Evolutionary conservation across 1,140 invertebrate genomes (phyloP).

Genomic region (Vollenhovia emeryi): DNA sequence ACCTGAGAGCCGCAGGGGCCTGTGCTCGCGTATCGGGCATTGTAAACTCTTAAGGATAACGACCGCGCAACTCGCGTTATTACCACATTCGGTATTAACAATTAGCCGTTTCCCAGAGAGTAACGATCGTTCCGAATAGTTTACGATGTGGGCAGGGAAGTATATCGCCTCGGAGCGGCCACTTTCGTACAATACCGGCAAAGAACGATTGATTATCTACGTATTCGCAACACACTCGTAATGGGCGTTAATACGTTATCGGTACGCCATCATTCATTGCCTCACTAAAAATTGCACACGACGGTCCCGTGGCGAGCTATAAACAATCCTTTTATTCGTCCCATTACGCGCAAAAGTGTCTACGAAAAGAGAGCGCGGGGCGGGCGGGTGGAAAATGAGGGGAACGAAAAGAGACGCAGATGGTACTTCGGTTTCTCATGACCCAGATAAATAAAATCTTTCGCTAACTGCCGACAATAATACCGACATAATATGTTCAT

Average conservation of each 20-base stretch:
- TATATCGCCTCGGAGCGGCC: slow-evolving; percentile 34
- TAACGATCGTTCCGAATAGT: slow-evolving; percentile 56
- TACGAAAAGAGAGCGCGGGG: background rate
- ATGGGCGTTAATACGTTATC: slow-evolving; percentile 51
- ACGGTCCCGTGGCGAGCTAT: background rate
- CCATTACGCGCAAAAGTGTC: background rate
- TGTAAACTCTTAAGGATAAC: slow-evolving; percentile 54
- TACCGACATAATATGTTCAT: slow-evolving; percentile 11
- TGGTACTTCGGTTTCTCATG: background rate
- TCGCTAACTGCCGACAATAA: slow-evolving; percentile 9
- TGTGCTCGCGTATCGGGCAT: slow-evolving; percentile 45
- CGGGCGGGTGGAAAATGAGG: background rate
- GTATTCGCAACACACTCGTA: slow-evolving; percentile 40
- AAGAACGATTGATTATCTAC: slow-evolving; percentile 42
- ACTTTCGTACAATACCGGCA: slow-evolving; percentile 1
- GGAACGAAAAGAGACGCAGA: background rate
- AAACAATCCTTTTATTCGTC: slow-evolving; percentile 12
- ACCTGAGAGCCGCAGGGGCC: slow-evolving; percentile 21
- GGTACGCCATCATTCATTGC: slow-evolving; percentile 12
- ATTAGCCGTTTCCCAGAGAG: slow-evolving; percentile 42
- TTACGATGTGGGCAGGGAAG: slow-evolving; percentile 54
- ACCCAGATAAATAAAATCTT: slow-evolving; percentile 4
- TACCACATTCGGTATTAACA: slow-evolving; percentile 55
- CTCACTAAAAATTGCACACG: slow-evolving; percentile 25
- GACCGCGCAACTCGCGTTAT: slow-evolving; percentile 42